A percentile compares a stretch with the other conserved stretches of the same genome.
phyloP scores from a whole-genome alignment of 2,888 invertebrate genomes.

The Eilema caniola region DNA sequence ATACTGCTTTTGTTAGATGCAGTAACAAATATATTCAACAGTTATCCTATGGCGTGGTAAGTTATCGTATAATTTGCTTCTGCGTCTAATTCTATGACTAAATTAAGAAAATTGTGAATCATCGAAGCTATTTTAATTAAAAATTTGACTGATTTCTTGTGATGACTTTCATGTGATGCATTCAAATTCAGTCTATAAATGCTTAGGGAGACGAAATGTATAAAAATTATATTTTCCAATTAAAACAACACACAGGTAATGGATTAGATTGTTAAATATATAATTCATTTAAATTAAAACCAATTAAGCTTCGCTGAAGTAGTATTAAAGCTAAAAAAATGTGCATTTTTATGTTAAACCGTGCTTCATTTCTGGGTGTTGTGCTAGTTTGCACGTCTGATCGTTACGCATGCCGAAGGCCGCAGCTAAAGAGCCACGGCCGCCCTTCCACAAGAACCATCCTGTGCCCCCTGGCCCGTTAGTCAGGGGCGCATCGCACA shows the following conservation, averaged over 20 bases:
- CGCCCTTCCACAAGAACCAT: constrained; percentile 14
- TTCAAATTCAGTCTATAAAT: constrained; percentile 71
- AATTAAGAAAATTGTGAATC: constrained; percentile 59
- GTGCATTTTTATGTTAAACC: constrained; percentile 76
- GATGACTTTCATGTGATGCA: constrained; percentile 78
- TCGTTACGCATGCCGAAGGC: constrained; percentile 23
- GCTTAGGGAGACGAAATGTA: constrained; percentile 60
- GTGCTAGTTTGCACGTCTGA: constrained; percentile 43
- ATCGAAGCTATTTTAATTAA: constrained; percentile 48
- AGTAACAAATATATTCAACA: constrained; percentile 57
- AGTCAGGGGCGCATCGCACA: constrained; percentile 51
- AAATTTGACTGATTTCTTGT: constrained; percentile 63
- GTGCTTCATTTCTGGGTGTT: constrained; percentile 62
- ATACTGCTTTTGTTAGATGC: constrained; percentile 78
- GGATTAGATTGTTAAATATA: constrained; percentile 49
- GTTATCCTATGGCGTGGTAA: constrained; percentile 48
- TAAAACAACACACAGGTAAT: constrained; percentile 54
- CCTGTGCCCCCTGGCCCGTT: constrained; percentile 31
- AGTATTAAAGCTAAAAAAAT: constrained; percentile 79
- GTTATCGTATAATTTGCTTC: constrained; percentile 49
- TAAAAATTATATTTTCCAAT: constrained; percentile 58
- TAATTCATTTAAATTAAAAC: constrained; percentile 59
- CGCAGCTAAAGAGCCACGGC: constrained; percentile 10
- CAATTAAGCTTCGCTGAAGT: constrained; percentile 72
- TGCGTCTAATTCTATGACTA: constrained; percentile 64